phyloP scores from a whole-genome alignment of 2,888 invertebrate species.

The Drosophila nr. perissopoda region DNA sequence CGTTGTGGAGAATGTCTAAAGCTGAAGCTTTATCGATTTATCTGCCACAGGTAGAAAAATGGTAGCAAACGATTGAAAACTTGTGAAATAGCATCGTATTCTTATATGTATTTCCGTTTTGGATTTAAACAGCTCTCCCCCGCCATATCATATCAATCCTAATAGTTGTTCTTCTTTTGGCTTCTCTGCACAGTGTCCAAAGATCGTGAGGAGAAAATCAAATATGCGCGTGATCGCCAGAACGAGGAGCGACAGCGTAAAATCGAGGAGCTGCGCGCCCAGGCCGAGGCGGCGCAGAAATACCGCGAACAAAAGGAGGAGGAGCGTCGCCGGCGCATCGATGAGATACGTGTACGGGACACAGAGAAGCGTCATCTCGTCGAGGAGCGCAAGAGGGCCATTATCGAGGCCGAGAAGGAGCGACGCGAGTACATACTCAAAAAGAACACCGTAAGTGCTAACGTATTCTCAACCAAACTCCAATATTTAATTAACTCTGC shows the following conservation, averaged over 20 bases:
- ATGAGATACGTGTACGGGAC: slow-evolving; percentile 92
- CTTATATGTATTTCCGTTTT: too few relatives aligned
- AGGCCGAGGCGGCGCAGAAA: slow-evolving; percentile 94
- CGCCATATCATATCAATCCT: background rate
- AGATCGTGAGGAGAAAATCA: slow-evolving; percentile 89
- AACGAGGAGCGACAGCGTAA: slow-evolving; percentile 95
- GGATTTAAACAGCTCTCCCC: background rate
- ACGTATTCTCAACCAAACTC: background rate
- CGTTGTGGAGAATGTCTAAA: slow-evolving; percentile 29
- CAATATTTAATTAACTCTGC: background rate
- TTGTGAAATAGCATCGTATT: background rate
- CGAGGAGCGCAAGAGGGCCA: slow-evolving; percentile 94
- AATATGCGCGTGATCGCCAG: slow-evolving; percentile 93
- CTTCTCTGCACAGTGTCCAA: slow-evolving; percentile 72
- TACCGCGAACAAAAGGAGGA: slow-evolving; percentile 95
- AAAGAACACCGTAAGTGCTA: slow-evolving; percentile 88
- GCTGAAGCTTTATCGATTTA: slow-evolving; percentile 59
- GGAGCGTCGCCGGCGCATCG: slow-evolving; percentile 92
- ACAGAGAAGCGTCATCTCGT: slow-evolving; percentile 90
- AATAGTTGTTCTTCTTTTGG: background rate
- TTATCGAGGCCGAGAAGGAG: slow-evolving; percentile 95
- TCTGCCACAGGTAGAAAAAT: slow-evolving; percentile 59
- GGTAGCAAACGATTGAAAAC: background rate
- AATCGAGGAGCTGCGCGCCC: slow-evolving; percentile 94
- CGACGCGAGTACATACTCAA: slow-evolving; percentile 93